Conservation (phyloP, 2,113 vertebrate genomes). For the Pelobates fuscus region DNA sequence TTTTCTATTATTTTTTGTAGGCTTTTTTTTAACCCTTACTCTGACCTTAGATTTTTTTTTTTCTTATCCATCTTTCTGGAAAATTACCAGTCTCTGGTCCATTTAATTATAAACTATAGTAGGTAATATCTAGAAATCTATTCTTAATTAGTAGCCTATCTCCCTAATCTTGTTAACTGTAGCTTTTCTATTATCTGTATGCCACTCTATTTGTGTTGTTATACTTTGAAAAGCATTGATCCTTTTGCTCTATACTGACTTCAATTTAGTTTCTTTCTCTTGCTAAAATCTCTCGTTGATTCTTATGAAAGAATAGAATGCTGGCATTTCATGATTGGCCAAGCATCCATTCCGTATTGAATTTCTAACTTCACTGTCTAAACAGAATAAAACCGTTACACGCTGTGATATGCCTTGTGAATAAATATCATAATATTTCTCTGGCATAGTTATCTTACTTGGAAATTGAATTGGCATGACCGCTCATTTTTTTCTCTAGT, state of each 20-base stretch:
- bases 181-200: background rate
- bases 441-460: no score
- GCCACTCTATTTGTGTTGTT: conserved; percentile 9
- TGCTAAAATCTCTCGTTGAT: background rate
- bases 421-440: no score
- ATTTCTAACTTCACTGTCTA: background rate
- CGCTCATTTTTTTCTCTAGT: no score
- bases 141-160: conserved; percentile 30
- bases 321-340: background rate
- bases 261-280: conserved; percentile 7
- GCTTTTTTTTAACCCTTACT: no score
- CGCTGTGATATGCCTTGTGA: no score
- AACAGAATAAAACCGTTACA: background rate
- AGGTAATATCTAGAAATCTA: conserved; percentile 8
- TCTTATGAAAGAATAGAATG: conserved; percentile 8
- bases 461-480: no score
- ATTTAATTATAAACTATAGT: conserved; percentile 14
- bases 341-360: background rate
- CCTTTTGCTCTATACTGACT: conserved; percentile 22
- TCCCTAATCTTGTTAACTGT: conserved; percentile 23
- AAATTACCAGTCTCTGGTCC: conserved; percentile 15
- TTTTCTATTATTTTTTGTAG: no score
- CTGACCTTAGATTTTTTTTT: no score
- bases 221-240: conserved; percentile 17
- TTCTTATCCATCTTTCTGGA: background rate